A percentile compares a stretch with the other conserved stretches of the same genome.
phyloP scores from a whole-genome alignment of 2,888 invertebrate genomes.

The Rotaria sp. region DNA sequence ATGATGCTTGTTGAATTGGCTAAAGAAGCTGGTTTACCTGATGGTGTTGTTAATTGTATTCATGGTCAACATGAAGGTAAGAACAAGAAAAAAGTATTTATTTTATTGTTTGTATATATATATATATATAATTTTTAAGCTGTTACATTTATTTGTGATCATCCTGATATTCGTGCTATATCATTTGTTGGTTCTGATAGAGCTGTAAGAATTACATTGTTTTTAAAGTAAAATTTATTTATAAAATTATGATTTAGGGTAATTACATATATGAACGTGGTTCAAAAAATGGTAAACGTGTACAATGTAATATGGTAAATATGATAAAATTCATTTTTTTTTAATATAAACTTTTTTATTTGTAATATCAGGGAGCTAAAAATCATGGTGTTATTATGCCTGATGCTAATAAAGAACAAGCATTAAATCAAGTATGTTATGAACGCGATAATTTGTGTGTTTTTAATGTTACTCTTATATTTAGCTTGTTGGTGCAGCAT shows the following conservation, averaged over 20 bases:
- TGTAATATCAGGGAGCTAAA: constrained; percentile 71
- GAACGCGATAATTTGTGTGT: too few relatives aligned
- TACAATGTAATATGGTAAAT: constrained; percentile 83
- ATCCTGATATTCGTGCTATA: constrained; percentile 87
- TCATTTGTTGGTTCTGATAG: constrained; percentile 95
- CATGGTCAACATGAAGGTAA: constrained; percentile 77
- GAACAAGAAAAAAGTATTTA: constrained; percentile 19
- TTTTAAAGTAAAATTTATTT: not conserved
- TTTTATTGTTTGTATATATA: not conserved
- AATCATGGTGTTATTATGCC: constrained; percentile 94
- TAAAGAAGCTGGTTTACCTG: constrained; percentile 86
- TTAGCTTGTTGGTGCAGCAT: constrained; percentile 72
- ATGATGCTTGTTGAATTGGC: constrained; percentile 87
- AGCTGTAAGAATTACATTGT: constrained; percentile 58
- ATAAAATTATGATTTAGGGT: constrained; percentile 60
- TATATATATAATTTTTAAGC: constrained; percentile 55
- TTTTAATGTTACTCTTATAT: constrained; percentile 46
- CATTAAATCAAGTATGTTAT: constrained; percentile 63
- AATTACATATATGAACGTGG: constrained; percentile 88
- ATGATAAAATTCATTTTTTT: not conserved
- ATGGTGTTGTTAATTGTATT: constrained; percentile 87
- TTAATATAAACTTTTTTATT: constrained; percentile 25
- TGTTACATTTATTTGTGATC: constrained; percentile 93
- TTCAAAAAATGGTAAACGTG: constrained; percentile 80
- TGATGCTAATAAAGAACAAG: constrained; percentile 93